phyloP scores from a whole-genome alignment of 2,888 invertebrate genomes.

The Cyaniris semiargus region DNA sequence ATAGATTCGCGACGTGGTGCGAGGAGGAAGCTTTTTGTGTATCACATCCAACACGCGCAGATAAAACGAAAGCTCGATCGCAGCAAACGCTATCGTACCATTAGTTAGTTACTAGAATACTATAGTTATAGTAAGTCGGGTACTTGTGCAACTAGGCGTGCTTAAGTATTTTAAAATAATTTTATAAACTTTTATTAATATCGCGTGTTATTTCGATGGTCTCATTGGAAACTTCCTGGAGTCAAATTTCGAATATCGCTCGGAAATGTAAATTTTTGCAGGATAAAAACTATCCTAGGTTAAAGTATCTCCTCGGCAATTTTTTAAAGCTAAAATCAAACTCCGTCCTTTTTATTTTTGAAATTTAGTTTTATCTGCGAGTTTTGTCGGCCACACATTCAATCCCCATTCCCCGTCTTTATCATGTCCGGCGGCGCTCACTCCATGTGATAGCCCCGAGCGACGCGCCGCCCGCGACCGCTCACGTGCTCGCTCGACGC shows the following conservation, averaged over 20 bases:
- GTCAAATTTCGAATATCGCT: no score
- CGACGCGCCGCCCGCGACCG: constrained; percentile 53
- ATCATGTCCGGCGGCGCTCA: constrained; percentile 62
- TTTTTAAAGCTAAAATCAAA: background rate
- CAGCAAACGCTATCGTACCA: no score
- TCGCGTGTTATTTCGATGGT: no score
- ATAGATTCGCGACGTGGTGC: constrained; percentile 63
- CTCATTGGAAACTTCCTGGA: no score
- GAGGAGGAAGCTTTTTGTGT: constrained; percentile 58
- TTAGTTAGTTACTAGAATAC: background rate
- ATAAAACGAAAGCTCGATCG: constrained; percentile 40
- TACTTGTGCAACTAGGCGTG: no score
- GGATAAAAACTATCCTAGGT: no score
- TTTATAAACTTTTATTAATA: no score
- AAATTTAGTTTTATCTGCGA: constrained; percentile 47
- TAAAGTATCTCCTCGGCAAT: no score
- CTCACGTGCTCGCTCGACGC: constrained; percentile 58
- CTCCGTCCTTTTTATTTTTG: background rate
- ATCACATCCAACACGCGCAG: constrained; percentile 53
- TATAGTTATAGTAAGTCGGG: no score
- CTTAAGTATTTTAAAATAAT: no score
- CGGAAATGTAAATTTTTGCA: no score
- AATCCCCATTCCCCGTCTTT: constrained; percentile 69
- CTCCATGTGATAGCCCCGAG: constrained; percentile 79
- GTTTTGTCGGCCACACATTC: constrained; percentile 49